phyloP scores from a whole-genome alignment of 1,140 invertebrate genomes.

The Calliphora vicina region DNA sequence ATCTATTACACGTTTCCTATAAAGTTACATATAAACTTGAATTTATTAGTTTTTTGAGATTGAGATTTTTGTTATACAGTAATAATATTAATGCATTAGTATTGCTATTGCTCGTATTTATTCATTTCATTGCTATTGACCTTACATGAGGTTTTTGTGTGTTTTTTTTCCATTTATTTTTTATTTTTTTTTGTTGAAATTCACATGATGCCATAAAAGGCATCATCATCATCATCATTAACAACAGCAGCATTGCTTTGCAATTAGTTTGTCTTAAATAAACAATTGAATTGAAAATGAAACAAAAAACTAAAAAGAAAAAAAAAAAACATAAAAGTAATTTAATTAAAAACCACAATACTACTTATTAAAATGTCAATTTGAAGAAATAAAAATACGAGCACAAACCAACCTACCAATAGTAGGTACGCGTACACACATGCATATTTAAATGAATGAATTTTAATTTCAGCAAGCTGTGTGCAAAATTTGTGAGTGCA shows the following conservation, averaged over 20 bases:
- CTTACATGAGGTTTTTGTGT: background rate
- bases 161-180: background rate
- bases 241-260: background rate
- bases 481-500: background rate
- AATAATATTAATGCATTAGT: too few species aligned
- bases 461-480: background rate
- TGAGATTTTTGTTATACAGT: background rate
- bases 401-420: too few species aligned
- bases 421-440: background rate
- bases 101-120: too few species aligned
- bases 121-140: background rate
- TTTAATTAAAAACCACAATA: background rate
- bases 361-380: background rate
- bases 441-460: background rate
- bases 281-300: background rate
- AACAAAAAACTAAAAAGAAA: too few species aligned
- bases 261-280: background rate
- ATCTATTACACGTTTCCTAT: background rate
- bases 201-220: background rate
- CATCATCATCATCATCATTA: background rate
- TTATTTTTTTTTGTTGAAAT: too few species aligned
- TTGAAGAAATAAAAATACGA: background rate
- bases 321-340: background rate
- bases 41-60: background rate
- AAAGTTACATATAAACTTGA: slow-evolving; percentile 1